Base-by-base conservation (phyloP, 2,888 invertebrate genomes). In the Dicyrtoma fusca region DNA sequence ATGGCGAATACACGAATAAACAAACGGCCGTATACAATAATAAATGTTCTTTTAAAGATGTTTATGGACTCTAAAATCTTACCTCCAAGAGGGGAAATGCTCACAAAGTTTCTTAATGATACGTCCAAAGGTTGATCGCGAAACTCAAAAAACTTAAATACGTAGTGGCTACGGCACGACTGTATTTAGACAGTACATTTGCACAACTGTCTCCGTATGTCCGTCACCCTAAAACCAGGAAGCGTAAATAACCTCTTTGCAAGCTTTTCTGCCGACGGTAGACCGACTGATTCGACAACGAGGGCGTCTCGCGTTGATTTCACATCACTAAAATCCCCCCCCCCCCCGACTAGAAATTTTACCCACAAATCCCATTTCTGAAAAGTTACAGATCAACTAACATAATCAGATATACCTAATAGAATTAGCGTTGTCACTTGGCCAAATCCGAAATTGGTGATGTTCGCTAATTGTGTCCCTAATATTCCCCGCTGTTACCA, bases 131-230 rank as follows among this genome's bases (percentile, higher is more conserved):
- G 91, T 84, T 92, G 90, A 81, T 90, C 90, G 81, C 91, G 89
- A 85, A 98, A 97, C 83, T 89, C 90, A 86, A 99, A 99, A 86
- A 95, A 93, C 82, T 92, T 83, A 98, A 88, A 87, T 97, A 99
- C 86, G 98, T 97, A 83, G 96, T 96, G 47, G 97, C 97, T 71
- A 99, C 97, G 53, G 94, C 93, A 82, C 92, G 90, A 81, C 93
- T 95, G 85, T n/a, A n/a, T n/a, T n/a, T 97, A 98, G 83, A 98
- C 97, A 86, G 97, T 97, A 88, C 97, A 96, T 91, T 98, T 98
- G 86, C 96, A 93, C 79, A 99, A 89, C 87, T 98, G 97, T 81
- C 96, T 88, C 17, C 97, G 95, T 1, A 99, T 96, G 84, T 99
- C 98, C 45, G 94, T 92, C 83, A 95, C 96, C 84, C 95, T 95